Base-by-base conservation (phyloP, 2,797 vertebrate species). In the Coreius guichenoti region DNA sequence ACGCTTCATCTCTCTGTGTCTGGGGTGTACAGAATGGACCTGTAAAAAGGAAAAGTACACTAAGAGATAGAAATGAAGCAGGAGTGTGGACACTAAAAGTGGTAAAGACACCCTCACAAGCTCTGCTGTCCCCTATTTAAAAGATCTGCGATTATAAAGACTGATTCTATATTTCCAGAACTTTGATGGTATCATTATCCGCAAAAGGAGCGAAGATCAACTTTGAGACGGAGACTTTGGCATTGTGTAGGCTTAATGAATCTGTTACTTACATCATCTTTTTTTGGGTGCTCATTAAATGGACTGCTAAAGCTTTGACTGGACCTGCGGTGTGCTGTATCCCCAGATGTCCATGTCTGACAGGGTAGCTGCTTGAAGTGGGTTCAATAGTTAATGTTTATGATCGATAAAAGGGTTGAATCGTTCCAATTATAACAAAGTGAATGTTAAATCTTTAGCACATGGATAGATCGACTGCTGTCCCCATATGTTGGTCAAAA, bases 201-300 rank as follows among this genome's bases (percentile, higher is more conserved):
- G 11, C n/a, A 65, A 82, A 85, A 85, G n/a, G n/a, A 77, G 76
- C 5, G 36, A 43, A 73, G 58, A 81, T 61, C 45, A 82, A 76
- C 47, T 84, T 70, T 16, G 65, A 87, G 83, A 85, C 7, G 29
- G 75, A 84, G 83, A 69, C 47, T 70, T 85, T 39, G 76, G 56
- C 56, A 85, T 80, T 87, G 89, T 85, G 58, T 82, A 80, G 72
- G 85, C 67, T 61, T 88, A 87, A 89, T 88, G 83, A 88, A 81
- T 86, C 45, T 79, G 70, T 86, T 83, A 70, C 81, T 85, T 77
- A 85, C 80, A 88, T 87, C 63, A 83, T 82, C 87, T 83, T 56
- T 85, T 80, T 89, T 89, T 88, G 85, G 89, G 75, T 85, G 75
- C 82, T 83, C 78, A 88, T 88, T 85, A 87, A 87, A 86, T 69